Percentiles rank a stretch among this genome's conserved stretches.
Conservation (phyloP, 2,888 invertebrate species). For the Drosophila ochracea region DNA sequence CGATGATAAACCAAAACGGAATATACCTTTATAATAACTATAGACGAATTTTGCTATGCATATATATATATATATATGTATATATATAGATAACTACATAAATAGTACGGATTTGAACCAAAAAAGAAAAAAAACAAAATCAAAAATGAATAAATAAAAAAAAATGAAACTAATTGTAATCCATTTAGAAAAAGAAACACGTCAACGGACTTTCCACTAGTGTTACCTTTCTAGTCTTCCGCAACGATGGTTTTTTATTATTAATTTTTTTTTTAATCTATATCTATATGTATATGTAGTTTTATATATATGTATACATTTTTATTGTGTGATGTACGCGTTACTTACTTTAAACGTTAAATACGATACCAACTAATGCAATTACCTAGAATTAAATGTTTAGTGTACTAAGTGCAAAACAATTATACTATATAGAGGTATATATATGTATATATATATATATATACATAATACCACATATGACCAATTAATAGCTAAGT, state of each 20-base stretch:
- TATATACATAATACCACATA: slow-evolving; percentile 15
- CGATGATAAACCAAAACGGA: slow-evolving; percentile 18
- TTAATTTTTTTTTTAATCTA: slow-evolving; percentile 1
- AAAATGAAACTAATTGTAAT: slow-evolving; percentile 21
- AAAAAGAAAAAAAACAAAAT: slow-evolving; percentile 4
- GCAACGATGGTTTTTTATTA: slow-evolving; percentile 55
- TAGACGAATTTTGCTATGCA: slow-evolving; percentile 52
- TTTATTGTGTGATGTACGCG: slow-evolving; percentile 71
- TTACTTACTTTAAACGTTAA: slow-evolving; percentile 63
- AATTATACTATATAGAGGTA: slow-evolving; percentile 6
- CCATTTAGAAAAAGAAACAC: slow-evolving; percentile 32
- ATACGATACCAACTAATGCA: slow-evolving; percentile 72
- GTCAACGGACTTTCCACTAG: slow-evolving; percentile 77
- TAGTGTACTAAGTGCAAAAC: slow-evolving; percentile 34
- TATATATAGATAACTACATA: slow-evolving; percentile 4
- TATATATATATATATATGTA: slow-evolving; percentile 11
- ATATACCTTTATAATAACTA: slow-evolving; percentile 22
- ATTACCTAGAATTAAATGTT: slow-evolving; percentile 63
- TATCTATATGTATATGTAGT: slow-evolving; percentile 39
- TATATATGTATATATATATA: neutral
- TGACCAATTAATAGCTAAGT: slow-evolving; percentile 74
- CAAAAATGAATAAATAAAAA: neutral
- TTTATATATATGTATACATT: slow-evolving; percentile 41
- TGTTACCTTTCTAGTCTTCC: slow-evolving; percentile 80
- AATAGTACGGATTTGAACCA: slow-evolving; percentile 37